Base-by-base conservation (phyloP, 2,113 vertebrate genomes). In the Petroica traversi region DNA sequence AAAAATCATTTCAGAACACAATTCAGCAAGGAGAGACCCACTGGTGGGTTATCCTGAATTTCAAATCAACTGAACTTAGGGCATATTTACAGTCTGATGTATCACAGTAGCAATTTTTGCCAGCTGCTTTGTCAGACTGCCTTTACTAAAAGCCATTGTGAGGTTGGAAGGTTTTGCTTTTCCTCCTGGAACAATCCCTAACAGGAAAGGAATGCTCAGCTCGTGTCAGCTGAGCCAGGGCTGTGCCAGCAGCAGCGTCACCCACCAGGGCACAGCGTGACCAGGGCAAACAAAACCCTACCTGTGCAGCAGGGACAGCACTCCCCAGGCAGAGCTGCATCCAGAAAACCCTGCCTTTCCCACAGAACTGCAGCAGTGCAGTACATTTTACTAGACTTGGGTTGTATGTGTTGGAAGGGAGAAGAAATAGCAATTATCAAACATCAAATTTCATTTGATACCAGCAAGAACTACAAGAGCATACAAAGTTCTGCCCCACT, bases 231-330 rank as follows among this genome's bases (percentile, higher is more conserved):
- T 91, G 91, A 91, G 49, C 5, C 5, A 3, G 1, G 18, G 74
- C 81, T 92, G 18, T 68, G 88, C 95, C 92, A 96, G 22, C 61
- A 86, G 41, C 90, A 67, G 54, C n/a, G 1, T 90, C 92, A 94
- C 69, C 4, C 0, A 46, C 12, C 33, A 51, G 69, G 58, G 79
- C 45, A 66, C 45, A 55, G 11, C 11, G 26, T 80, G 91, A 74
- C 58, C n/a, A 19, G 46, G 72, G 28, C 81, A 72, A 83, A 84
- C 61, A 78, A 71, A 88, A 59, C 69, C 46, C 78, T 14, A 87
- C 85, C 92, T 92, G 75, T 55, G 68, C 83, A 71, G 76, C 63
- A 89, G 51, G 34, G 25, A 41, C 15, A 55, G 66, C 2, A 11
- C 22, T 66, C 24, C 28, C 49, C 52, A 8, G 8, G 12, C 58